phyloP scores from a whole-genome alignment of 1,140 invertebrate species.

The Bombus breviceps region DNA sequence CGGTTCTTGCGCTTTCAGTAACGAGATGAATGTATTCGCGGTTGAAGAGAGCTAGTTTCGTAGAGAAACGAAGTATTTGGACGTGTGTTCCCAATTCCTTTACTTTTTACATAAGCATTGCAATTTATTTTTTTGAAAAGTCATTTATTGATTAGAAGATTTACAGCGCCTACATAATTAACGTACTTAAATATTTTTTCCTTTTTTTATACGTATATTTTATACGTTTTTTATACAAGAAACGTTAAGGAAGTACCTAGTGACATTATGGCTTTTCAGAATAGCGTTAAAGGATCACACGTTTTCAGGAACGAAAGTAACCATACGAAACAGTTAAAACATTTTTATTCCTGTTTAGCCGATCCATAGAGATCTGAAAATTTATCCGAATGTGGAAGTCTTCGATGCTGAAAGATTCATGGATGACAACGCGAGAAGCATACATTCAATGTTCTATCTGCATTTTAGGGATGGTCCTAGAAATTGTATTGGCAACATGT shows the following conservation, averaged over 20 bases:
- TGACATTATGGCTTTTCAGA: conserved; percentile 6
- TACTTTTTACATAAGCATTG: not conserved
- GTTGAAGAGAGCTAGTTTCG: conserved; percentile 81
- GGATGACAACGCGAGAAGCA: not conserved
- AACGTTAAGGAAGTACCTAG: conserved; percentile 51
- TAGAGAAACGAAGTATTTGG: conserved; percentile 44
- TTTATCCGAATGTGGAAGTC: conserved; percentile 46
- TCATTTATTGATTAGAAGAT: not conserved
- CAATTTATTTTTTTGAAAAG: not conserved
- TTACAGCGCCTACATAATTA: not conserved
- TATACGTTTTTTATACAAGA: conserved; percentile 9
- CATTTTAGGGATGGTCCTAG: conserved; percentile 44
- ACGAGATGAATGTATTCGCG: conserved; percentile 81
- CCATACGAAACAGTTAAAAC: not conserved
- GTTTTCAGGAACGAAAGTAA: conserved; percentile 32
- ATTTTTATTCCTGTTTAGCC: conserved; percentile 23
- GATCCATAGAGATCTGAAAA: conserved; percentile 37
- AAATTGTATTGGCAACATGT: conserved; percentile 52
- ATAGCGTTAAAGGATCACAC: conserved; percentile 12
- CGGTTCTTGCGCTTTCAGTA: conserved; percentile 83
- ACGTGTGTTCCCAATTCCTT: not conserved
- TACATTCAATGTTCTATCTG: conserved; percentile 38
- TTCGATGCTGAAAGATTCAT: conserved; percentile 52
- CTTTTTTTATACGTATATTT: not conserved
- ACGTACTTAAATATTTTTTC: not conserved